Evolutionary conservation across 2,113 vertebrate species (phyloP), one percentile per base, ranked within the genome.

Genomic region (Coryphaenoides rupestris): DNA sequence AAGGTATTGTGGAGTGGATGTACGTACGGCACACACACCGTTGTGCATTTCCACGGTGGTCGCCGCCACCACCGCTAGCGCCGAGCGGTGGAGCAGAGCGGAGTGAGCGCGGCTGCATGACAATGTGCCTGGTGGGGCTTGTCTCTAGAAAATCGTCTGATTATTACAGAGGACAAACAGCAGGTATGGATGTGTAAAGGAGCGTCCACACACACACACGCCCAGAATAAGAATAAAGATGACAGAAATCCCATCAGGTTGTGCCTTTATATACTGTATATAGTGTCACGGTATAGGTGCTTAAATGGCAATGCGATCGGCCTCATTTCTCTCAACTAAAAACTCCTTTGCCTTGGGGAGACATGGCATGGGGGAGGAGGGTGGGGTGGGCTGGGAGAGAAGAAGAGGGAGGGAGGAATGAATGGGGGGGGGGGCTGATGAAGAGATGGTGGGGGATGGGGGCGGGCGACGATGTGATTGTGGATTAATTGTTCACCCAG

Each of bases 401-500:
- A 7, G 47, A 50, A 45, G 40, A 45, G 40, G 40, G n/a, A n/a
- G 47, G n/a, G 72, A 74, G 61, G 19, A 28, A 50, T 64, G 40
- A 5, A 49, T 5, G 10, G 10, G 45, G 54, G 60, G 62, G 55
- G 21, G 45, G 68, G 22, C 45, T 57, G 58, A 72, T 40, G 63
- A 58, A 58, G 58, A 47, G 46, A 17, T 80, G 70, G 73, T 67
- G 76, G 47, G 53, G 56, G 28, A 19, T 24, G 57, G 49, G 21
- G 21, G 73, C 60, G 62, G 57, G 71, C 52, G 68, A 80, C 73
- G 62, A 65, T 66, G 75, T 72, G 66, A 40, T 40, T 40, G 71
- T 72, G 79, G 87, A 87, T 90, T 88, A 90, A 88, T 85, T 86
- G 82, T 83, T 86, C 84, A 82, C 85, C 79, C 71, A 84, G 82